Base-by-base conservation (phyloP, 2,888 invertebrate genomes). In the Thecophora atra region DNA sequence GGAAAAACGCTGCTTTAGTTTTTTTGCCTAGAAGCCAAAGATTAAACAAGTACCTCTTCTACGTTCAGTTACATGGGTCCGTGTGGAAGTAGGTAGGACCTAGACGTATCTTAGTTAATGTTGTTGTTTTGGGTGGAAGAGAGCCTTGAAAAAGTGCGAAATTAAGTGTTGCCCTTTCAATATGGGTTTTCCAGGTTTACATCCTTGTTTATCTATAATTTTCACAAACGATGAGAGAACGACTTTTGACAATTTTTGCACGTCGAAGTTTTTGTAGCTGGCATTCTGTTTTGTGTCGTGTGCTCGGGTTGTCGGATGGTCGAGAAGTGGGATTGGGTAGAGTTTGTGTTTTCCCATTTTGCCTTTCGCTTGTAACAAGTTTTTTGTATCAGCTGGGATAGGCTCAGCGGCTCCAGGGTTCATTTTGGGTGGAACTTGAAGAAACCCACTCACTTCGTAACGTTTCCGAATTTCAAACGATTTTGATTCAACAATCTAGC, bases 121-220 rank as follows among this genome's bases (percentile, higher is more conserved):
- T 30, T 62, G 19, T 24, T 44, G 64, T 5, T 52, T 15, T 21
- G 54, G 69, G 69, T 60, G 70, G 52, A 62, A 26, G 24, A 28
- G 37, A 30, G 52, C 70, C n/a, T 62, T 70, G 51, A 19, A 70
- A 62, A 70, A 47, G 70, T 70, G 70, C 62, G 70, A 70, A 70
- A 62, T 70, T 70, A 63, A 70, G 70, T 70, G 70, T 70, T 70
- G 51, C 62, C 70, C 21, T 63, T 70, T 51, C 62, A 70, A 70
- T 70, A 52, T 30, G 51, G 70, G 62, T 52, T 52, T 56, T 51
- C 47, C 52, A 52, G 19, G 70, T 47, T 51, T 44, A 52, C 62
- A 28, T 52, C 51, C 70, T 15, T 58, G 58, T 24, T 58, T 58
- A 58, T 58, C 13, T 26, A 28, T 58, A 26, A 58, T 28, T 58